Conservation (phyloP, 1,140 invertebrate genomes). For the Brachionus rubens region DNA sequence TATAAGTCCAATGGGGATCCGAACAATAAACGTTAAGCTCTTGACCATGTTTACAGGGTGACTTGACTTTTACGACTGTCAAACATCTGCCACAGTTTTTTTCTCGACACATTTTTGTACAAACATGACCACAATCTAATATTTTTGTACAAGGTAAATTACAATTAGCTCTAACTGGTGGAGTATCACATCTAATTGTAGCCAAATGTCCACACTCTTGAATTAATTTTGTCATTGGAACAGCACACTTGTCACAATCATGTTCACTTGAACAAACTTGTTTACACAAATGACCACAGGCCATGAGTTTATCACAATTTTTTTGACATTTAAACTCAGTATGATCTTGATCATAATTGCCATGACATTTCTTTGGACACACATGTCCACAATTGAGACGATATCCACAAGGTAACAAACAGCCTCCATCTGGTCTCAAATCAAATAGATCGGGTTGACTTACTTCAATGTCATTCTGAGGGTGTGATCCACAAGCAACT, state of each 20-base stretch:
- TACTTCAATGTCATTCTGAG: constrained; percentile 48
- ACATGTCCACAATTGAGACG: constrained; percentile 56
- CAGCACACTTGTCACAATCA: neutral
- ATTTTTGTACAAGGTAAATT: constrained; percentile 36
- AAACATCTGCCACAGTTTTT: neutral
- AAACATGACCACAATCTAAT: constrained; percentile 49
- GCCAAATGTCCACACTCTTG: neutral
- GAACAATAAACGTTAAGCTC: neutral
- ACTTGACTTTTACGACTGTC: neutral
- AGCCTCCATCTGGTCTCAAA: constrained; percentile 60
- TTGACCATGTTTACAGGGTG: neutral
- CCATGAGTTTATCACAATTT: constrained; percentile 49
- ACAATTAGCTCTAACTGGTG: constrained; percentile 35
- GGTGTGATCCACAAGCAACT: constrained; percentile 27
- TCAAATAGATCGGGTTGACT: constrained; percentile 54
- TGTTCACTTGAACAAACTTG: constrained; percentile 39
- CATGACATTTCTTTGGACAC: constrained; percentile 55
- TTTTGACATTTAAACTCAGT: constrained; percentile 50
- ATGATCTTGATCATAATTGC: constrained; percentile 18
- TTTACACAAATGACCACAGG: constrained; percentile 45
- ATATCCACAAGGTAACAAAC: constrained; percentile 52
- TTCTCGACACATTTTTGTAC: constrained; percentile 46
- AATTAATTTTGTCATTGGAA: neutral
- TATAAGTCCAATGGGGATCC: constrained; percentile 43
- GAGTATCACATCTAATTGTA: neutral